Conservation (phyloP, 2,888 invertebrate genomes). For the Conistra vaccinii region DNA sequence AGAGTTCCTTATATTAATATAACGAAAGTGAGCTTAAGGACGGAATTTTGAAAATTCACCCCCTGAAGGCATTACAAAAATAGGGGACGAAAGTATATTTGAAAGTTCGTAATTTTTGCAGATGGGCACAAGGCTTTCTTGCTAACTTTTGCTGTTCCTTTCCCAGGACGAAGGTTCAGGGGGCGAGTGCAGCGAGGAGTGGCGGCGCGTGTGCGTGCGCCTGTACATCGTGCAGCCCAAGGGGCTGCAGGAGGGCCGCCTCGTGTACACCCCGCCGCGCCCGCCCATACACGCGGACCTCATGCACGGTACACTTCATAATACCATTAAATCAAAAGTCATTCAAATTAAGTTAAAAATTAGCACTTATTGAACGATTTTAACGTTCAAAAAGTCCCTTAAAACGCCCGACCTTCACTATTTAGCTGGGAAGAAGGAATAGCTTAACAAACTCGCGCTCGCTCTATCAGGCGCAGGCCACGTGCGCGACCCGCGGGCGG, state of each 20-base stretch:
- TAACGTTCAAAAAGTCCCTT: not conserved
- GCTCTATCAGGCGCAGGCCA: too few relatives aligned
- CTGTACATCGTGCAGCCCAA: conserved; percentile 96
- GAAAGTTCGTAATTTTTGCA: not conserved
- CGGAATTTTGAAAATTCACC: too few relatives aligned
- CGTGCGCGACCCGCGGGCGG: too few relatives aligned
- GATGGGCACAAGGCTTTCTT: too few relatives aligned
- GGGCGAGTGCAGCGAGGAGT: conserved; percentile 44
- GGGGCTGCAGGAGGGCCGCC: conserved; percentile 96
- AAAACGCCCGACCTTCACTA: not conserved
- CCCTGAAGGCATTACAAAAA: not conserved
- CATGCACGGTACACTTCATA: conserved; percentile 25
- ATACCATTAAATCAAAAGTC: not conserved
- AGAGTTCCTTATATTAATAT: too few relatives aligned
- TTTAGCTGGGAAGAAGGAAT: not conserved
- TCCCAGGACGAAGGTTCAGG: conserved; percentile 64
- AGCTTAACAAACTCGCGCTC: not conserved
- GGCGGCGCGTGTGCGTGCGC: conserved; percentile 76
- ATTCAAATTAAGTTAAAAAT: not conserved
- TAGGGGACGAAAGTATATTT: not conserved
- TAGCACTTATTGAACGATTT: not conserved
- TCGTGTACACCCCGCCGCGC: conserved; percentile 91
- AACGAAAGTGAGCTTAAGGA: too few relatives aligned
- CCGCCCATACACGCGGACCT: conserved; percentile 54
- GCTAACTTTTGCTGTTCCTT: not conserved